Percentiles rank a stretch among this genome's conserved stretches.
phyloP scores from a whole-genome alignment of 2,113 vertebrate genomes.

The Prochilodus magdalenae region DNA sequence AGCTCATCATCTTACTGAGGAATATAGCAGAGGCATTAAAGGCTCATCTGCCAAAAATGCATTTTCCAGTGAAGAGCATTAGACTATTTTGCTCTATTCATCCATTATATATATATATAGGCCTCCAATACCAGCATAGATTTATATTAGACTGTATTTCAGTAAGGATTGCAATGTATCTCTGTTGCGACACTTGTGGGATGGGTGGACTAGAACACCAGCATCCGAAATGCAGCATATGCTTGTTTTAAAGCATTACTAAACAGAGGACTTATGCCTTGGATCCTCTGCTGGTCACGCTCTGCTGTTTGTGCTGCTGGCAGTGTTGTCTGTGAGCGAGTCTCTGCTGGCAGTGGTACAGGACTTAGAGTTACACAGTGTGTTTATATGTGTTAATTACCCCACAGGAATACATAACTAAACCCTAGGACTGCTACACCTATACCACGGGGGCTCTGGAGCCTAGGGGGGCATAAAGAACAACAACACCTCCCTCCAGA shows the following conservation, averaged over 20 bases:
- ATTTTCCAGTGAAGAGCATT: too few relatives aligned
- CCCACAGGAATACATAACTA: not conserved
- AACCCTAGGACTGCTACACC: not conserved
- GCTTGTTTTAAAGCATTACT: not conserved
- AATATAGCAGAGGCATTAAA: too few relatives aligned
- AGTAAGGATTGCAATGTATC: too few relatives aligned
- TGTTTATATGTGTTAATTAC: slow-evolving; percentile 29
- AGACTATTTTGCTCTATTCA: too few relatives aligned
- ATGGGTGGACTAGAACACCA: too few relatives aligned
- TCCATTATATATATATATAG: too few relatives aligned
- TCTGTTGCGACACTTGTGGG: too few relatives aligned
- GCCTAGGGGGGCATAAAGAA: not conserved
- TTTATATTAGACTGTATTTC: too few relatives aligned
- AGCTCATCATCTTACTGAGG: too few relatives aligned
- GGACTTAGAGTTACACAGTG: not conserved
- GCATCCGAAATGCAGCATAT: too few relatives aligned
- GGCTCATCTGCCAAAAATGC: too few relatives aligned
- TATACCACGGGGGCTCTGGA: not conserved
- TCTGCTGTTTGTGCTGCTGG: not conserved
- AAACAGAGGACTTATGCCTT: not conserved
- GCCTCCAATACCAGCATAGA: too few relatives aligned
- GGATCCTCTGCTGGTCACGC: not conserved
- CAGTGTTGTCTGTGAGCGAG: not conserved
- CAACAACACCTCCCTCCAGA: slow-evolving; percentile 10
- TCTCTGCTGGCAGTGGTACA: slow-evolving; percentile 4